Conservation (phyloP, 37 sponge, comb jelly and placozoan species). For the Dysidea cf. avara region DNA sequence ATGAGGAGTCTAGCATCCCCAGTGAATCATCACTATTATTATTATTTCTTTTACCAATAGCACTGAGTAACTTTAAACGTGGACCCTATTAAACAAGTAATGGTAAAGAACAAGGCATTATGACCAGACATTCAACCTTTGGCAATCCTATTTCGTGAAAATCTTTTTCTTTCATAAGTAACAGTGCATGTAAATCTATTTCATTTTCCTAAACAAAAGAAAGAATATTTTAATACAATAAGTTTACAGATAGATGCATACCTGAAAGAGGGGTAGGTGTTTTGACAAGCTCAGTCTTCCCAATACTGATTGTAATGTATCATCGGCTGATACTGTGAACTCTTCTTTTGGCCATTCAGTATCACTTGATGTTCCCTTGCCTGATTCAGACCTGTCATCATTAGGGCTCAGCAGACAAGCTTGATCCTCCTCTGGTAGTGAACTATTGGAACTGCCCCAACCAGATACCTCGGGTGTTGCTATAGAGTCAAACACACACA, state of each 20-base stretch:
- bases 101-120: background rate
- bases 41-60: constrained; percentile 22
- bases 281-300: constrained; percentile 46
- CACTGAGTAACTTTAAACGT: constrained; percentile 23
- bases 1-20: too few species aligned
- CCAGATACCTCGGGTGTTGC: too few species aligned
- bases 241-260: background rate
- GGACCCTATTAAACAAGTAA: constrained; percentile 14
- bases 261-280: constrained; percentile 60
- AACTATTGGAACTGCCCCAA: too few species aligned
- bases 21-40: too few species aligned
- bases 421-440: too few species aligned
- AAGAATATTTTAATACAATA: background rate
- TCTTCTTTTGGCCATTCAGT: too few species aligned
- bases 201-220: constrained; percentile 68
- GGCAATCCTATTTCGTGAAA: constrained; percentile 83
- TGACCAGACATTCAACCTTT: too few species aligned
- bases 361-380: too few species aligned
- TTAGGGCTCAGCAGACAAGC: too few species aligned
- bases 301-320: constrained; percentile 54
- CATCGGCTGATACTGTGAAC: constrained; percentile 18
- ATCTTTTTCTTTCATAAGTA: constrained; percentile 85
- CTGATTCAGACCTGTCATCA: too few species aligned
- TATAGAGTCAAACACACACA: too few species aligned
- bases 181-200: constrained; percentile 80